Base-by-base conservation (phyloP, 2,113 vertebrate genomes). In the Siniperca knerii region DNA sequence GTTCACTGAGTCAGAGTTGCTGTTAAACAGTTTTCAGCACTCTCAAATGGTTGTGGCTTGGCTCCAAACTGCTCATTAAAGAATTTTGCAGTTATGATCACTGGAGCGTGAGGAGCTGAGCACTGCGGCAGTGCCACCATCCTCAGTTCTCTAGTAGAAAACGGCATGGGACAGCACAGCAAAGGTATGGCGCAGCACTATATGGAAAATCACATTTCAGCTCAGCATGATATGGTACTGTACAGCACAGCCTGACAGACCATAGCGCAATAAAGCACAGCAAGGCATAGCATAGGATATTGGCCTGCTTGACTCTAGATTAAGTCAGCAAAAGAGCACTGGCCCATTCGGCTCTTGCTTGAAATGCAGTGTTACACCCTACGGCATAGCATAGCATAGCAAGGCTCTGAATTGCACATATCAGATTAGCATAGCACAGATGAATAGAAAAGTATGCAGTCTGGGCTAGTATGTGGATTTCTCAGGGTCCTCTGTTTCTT, bases 1-100 rank as follows among this genome's bases (percentile, higher is more conserved):
- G 54, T 85, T 89, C 81, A 81, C 52, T 84, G 79, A 82, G 54
- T 83, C 58, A 23, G 70, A 72, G 61, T 40, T 88, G 62, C 79
- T 82, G 83, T 83, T 85, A 66, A 86, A 92, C 75, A 81, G 73
- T 86, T 81, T 67, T 66, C 54, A 75, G 84, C 79, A 77, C 75
- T 83, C 58, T 62, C 25, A 70, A 75, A 76, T 69, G 77, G 67
- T 81, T 69, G 69, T 84, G 80, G 81, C 77, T 25, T 13, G 16
- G 78, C 84, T 76, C 88, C 90, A 84, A 82, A 88, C 71, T 60
- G 86, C 82, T 93, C 89, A 93, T 91, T 89, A 89, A 87, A 87
- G 46, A 86, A 69, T 89, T 75, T 84, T 90, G 84, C 85, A 74
- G 79, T 89, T 88, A 48, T 46, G 42, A 52, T 88, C 81, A 72